Evolutionary conservation across 2,113 vertebrate genomes (phyloP).

Genomic region (Aegotheles bennettii): DNA sequence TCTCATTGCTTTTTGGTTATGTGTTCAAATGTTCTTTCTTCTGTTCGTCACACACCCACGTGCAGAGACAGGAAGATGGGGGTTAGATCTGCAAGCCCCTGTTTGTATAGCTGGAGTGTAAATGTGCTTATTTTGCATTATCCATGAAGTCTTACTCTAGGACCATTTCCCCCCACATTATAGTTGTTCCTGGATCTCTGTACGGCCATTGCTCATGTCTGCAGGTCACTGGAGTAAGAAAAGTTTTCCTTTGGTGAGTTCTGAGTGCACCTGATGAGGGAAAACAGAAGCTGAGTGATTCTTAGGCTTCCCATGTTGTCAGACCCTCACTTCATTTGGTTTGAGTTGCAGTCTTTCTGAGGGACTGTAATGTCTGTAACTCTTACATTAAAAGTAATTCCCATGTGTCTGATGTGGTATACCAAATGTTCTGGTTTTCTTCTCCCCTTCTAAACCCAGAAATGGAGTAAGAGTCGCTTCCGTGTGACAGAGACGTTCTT

Average conservation of each 20-base stretch:
- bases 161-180: neutral
- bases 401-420: rapidly evolving
- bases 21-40: neutral
- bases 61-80: neutral
- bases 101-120: neutral
- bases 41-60: rapidly evolving
- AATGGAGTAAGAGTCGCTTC: neutral
- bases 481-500: neutral
- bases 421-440: neutral
- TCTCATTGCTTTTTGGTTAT: neutral
- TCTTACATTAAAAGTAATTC: neutral
- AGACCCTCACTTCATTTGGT: neutral
- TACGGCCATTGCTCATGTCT: neutral
- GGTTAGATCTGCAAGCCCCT: neutral
- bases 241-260: neutral
- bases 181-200: neutral
- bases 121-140: neutral
- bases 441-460: neutral
- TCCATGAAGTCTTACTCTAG: neutral
- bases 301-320: neutral
- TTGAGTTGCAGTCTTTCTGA: neutral
- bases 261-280: neutral
- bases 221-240: neutral
- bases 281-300: neutral
- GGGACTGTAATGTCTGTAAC: neutral